Conservation (phyloP, 2,888 invertebrate genomes). For the Melolontha melolontha region DNA sequence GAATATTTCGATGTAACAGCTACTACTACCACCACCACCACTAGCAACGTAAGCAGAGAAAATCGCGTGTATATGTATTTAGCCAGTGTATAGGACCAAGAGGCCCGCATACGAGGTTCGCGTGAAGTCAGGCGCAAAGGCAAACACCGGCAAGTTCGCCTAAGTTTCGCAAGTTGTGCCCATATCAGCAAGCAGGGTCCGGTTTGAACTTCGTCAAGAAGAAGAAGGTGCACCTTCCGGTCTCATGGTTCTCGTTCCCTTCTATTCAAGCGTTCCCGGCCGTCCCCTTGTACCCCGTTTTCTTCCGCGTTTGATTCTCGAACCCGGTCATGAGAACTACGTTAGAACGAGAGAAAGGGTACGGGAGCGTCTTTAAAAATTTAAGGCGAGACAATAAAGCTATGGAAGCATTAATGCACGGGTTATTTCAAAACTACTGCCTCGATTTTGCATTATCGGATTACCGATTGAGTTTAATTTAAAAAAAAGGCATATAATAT, state of each 20-base stretch:
- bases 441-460: constrained; percentile 31
- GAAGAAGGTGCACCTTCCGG: constrained; percentile 50
- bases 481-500: no score
- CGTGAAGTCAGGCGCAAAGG: constrained; percentile 65
- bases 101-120: constrained; percentile 60
- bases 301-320: constrained; percentile 1
- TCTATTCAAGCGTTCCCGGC: constrained; percentile 20
- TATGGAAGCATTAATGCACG: constrained; percentile 25
- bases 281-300: constrained; percentile 6
- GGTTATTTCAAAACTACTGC: constrained; percentile 25
- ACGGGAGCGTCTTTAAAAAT: constrained; percentile 31
- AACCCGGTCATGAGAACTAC: constrained; percentile 13
- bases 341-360: constrained; percentile 17
- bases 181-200: constrained; percentile 51
- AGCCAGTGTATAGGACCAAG: constrained; percentile 30
- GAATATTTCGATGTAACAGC: no score
- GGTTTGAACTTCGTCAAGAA: constrained; percentile 46
- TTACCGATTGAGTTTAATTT: background rate
- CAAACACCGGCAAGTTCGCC: constrained; percentile 63
- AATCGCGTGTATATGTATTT: constrained; percentile 12
- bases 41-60: no score
- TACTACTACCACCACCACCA: no score
- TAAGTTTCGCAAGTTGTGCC: constrained; percentile 56
- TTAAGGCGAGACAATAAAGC: constrained; percentile 32
- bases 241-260: constrained; percentile 38